Conservation (phyloP, 2,113 vertebrate species). For the Pseudopodoces humilis region DNA sequence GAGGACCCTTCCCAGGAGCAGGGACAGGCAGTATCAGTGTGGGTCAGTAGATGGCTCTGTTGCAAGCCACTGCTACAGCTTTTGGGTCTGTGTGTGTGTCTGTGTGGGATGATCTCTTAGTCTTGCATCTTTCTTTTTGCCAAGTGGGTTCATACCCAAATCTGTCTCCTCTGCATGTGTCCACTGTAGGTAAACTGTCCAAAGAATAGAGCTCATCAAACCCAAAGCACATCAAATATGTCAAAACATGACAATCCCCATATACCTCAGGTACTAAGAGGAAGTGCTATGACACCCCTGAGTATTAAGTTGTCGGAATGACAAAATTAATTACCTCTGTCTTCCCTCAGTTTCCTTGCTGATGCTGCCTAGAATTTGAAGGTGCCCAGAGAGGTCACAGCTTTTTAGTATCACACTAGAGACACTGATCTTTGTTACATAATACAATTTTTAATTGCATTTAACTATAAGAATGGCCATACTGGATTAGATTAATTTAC, state of each 20-base stretch:
- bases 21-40: not conserved
- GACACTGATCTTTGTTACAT: not conserved
- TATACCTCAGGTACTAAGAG: not conserved
- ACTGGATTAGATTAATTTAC: not conserved
- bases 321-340: not conserved
- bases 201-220: not conserved
- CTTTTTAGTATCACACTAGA: not conserved
- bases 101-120: not conserved
- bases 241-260: not conserved
- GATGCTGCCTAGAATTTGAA: not conserved
- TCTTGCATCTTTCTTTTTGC: not conserved
- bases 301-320: not conserved
- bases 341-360: not conserved
- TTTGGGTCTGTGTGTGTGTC: not conserved
- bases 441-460: not conserved
- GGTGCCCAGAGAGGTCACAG: not conserved
- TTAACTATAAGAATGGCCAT: not conserved
- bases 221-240: not conserved
- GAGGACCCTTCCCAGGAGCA: not conserved
- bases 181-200: not conserved
- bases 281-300: not conserved
- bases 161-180: not conserved
- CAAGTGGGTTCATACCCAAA: not conserved
- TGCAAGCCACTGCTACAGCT: not conserved
- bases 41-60: slow-evolving; percentile 45